Base-by-base conservation (phyloP, 1,140 invertebrate genomes). In the Pararge aegeria region DNA sequence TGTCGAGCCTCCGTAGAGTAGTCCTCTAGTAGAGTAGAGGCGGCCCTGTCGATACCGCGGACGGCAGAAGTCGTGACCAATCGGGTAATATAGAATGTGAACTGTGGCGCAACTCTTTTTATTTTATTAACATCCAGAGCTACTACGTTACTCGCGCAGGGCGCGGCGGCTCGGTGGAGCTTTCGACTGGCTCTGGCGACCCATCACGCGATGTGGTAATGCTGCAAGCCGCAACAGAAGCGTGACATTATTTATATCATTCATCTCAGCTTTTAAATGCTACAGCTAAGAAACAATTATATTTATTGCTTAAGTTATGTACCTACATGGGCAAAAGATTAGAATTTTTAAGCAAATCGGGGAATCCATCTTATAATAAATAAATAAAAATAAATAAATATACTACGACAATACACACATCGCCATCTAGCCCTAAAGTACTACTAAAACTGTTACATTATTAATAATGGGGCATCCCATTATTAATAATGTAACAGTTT, bases 61-160 rank as follows among this genome's bases (percentile, higher is more conserved):
- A 34, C 42, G 51, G 49, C 7, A 38, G 59, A 44, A 59, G 48
- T 66, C 64, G 64, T 66, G 64, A 66, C 64, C 64, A 52, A 66
- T 66, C 59, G 59, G 38, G 46, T 55, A 40, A 59, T 63, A 63
- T 63, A 61, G 38, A 67, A 56, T 59, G 54, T 52, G 12, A 50
- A 40, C 48, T 42, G 20, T 48, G 42, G 19, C 29, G 49, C 42
- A 53, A 53, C 57, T 60, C 40, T 48, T 60, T 53, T 60, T 12
- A 37, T 60, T 53, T 46, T 55, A 55, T 55, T 55, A 34, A 46
- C 42, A 10, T 46, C 30, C 18, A 54, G 18, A 24, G 19, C 38
- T 52, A 44, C 21, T 27, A 18, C 49, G 56, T 30, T 29, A 29
- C 21, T 27, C 16, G 29, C 13, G 4, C 24, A 27, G 3, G 3